These are phyloP conservation scores for Misgurnus mizolepis DNA, from an alignment of 2,113 vertebrate species.

Conservation along the genomic window DNA sequence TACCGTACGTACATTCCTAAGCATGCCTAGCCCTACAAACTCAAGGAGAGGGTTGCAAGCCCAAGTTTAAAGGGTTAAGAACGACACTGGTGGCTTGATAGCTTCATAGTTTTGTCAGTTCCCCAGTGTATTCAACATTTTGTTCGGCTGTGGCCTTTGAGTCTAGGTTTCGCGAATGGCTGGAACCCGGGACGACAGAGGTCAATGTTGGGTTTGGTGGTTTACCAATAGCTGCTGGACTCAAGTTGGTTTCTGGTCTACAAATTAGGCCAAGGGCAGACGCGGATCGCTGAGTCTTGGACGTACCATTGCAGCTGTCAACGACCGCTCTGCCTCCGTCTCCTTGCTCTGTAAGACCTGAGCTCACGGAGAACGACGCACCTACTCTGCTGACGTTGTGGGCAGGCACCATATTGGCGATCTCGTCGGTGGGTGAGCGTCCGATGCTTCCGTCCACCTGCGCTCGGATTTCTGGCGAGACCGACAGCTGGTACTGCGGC, in stretches of 20 bases:
- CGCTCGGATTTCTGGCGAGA: conserved; percentile 93
- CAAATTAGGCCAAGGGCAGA: conserved; percentile 63
- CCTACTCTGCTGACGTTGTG: conserved; percentile 52
- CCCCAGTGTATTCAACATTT: conserved; percentile 61
- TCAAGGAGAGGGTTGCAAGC: conserved; percentile 49
- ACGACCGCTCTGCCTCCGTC: conserved; percentile 41
- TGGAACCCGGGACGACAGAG: conserved; percentile 25
- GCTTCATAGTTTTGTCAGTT: conserved; percentile 85
- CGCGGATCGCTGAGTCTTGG: conserved; percentile 53
- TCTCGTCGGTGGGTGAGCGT: conserved; percentile 95
- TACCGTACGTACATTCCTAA: neutral
- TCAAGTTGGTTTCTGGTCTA: conserved; percentile 51
- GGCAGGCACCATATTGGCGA: conserved; percentile 84
- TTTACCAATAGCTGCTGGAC: conserved; percentile 30
- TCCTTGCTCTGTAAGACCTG: conserved; percentile 57
- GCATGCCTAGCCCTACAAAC: conserved; percentile 15
- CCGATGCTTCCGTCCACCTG: conserved; percentile 99
- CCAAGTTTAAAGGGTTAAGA: conserved; percentile 67
- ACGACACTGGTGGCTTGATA: conserved; percentile 65
- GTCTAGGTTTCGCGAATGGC: conserved; percentile 34
- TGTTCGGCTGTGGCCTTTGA: conserved; percentile 47
- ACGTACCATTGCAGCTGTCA: conserved; percentile 41
- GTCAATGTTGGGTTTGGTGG: conserved; percentile 41
- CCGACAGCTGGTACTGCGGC: conserved; percentile 91
- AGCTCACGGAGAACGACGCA: conserved; percentile 67